Evolutionary conservation across 2,113 vertebrate genomes (phyloP), one percentile per base, ranked within the genome.

Genomic region (Erpornis zantholeuca): DNA sequence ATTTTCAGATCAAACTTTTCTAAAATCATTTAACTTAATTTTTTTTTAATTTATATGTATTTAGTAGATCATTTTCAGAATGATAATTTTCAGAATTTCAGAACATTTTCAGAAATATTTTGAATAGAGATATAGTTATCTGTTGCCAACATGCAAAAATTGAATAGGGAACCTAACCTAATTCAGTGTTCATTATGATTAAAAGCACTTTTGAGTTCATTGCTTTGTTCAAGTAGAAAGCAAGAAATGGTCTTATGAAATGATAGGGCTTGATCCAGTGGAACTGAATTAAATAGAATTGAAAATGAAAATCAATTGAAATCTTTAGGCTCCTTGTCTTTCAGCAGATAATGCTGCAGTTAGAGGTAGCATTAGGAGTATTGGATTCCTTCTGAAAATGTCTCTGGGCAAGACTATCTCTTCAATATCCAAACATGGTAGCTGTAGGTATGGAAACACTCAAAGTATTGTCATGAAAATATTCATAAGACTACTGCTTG

Each of bases 391-490:
- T 77, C 38, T 63, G 42, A 92, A 94, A 91, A 64, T 69, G 42
- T 85, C 42, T 87, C 31, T 89, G 31, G n/a, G 15, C 52, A 65
- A 44, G 50, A 82, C 69, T 73, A 56, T 36, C 15, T 85, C 29
- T 82, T 86, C 57, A 87, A 33, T 53, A 69, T 80, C 75, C 64
- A 88, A 92, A 78, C 47, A 54, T 81, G 23, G 56, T 73, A 71
- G 18, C 25, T 88, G 40, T 78, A 68, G 47, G 52, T 90, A 88
- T 36, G 83, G 64, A 94, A 96, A 90, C 85, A 88, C 91, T 85
- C 69, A 36, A 76, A 66, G 36, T 70, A 71, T 86, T 94, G 85
- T 83, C 49, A 71, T 81, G 79, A 95, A 97, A 93, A 92, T 93
- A 90, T 83, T 92, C 56, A 70, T 81, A 95, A 69, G 40, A 69